Evolutionary conservation across 2,113 vertebrate genomes (phyloP).

Genomic region (Myrmecobius fasciatus): DNA sequence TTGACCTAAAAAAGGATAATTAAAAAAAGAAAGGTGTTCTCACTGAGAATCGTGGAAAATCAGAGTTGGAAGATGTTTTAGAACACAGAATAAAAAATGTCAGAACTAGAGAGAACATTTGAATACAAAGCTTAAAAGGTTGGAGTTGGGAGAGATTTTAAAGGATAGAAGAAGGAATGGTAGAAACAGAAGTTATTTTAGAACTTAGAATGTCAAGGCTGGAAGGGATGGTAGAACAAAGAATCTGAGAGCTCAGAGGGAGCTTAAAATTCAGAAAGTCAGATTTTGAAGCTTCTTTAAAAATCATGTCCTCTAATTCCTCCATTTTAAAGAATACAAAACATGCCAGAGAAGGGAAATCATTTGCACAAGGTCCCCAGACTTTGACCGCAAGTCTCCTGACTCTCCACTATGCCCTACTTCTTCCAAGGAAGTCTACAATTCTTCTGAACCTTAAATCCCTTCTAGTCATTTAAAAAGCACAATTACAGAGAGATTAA

Average conservation of each 20-base stretch:
- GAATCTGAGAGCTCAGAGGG: neutral
- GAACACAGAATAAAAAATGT: neutral
- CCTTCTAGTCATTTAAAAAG: neutral
- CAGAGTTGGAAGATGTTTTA: neutral
- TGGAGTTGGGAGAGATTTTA: neutral
- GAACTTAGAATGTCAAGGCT: neutral
- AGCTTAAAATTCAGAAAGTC: neutral
- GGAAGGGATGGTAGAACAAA: neutral
- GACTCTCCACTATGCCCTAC: neutral
- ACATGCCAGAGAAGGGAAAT: neutral
- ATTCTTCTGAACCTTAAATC: slow-evolving; percentile 5
- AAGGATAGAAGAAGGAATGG: neutral
- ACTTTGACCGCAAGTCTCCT: neutral
- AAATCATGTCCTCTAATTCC: neutral
- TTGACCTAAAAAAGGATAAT: no score
- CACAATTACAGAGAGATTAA: slow-evolving; percentile 71
- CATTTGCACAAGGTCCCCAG: neutral
- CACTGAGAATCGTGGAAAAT: neutral
- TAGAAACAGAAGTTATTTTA: neutral
- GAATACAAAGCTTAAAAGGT: neutral
- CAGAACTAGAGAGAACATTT: neutral
- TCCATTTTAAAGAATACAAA: neutral
- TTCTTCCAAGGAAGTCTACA: slow-evolving; percentile 31
- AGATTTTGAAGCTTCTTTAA: neutral
- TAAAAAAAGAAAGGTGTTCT: neutral